Evolutionary conservation across 2,888 invertebrate species (phyloP).

Genomic region (Lasioglossum calceatum): DNA sequence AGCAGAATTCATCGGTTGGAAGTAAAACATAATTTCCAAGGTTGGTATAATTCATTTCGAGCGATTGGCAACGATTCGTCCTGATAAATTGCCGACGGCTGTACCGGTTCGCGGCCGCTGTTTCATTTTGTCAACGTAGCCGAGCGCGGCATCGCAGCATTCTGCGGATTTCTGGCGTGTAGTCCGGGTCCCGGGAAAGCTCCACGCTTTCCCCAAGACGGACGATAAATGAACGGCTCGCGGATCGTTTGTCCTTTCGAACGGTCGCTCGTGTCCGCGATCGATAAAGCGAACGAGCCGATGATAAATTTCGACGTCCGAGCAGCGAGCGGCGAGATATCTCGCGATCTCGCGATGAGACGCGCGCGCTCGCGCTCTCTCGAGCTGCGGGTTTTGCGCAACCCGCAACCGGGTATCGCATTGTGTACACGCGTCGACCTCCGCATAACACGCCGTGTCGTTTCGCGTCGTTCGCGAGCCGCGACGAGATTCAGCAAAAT

Average conservation of each 20-base stretch:
- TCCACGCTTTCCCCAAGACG: constrained; percentile 16
- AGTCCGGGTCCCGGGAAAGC: constrained; percentile 19
- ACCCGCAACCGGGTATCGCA: constrained; percentile 18
- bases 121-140: constrained; percentile 4
- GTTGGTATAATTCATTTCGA: neutral
- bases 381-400: constrained; percentile 37
- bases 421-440: constrained; percentile 41
- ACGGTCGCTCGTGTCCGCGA: constrained; percentile 33
- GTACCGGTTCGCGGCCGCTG: neutral
- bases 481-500: constrained; percentile 40
- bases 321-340: constrained; percentile 26
- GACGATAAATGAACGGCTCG: constrained; percentile 8
- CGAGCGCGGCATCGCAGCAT: neutral
- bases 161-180: constrained; percentile 5
- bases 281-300: constrained; percentile 50
- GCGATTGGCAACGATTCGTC: neutral
- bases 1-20: neutral
- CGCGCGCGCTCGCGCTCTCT: constrained; percentile 6
- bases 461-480: constrained; percentile 20
- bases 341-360: constrained; percentile 40
- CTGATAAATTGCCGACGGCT: neutral
- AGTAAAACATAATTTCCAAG: neutral
- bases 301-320: constrained; percentile 61
- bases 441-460: constrained; percentile 32
- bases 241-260: constrained; percentile 44